phyloP scores from a whole-genome alignment of 2,888 invertebrate species.

The Polydrusus cervinus region DNA sequence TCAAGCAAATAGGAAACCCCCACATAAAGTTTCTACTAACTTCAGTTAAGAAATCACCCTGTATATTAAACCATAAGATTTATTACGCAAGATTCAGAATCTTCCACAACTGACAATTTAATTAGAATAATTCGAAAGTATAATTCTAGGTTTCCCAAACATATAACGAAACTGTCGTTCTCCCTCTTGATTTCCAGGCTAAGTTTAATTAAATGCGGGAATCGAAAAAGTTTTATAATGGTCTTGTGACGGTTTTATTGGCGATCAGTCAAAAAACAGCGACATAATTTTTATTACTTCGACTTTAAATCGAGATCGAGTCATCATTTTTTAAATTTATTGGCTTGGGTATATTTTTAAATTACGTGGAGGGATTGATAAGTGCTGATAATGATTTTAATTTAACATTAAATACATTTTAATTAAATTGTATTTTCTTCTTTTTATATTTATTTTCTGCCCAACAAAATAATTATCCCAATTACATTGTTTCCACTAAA shows the following conservation, averaged over 20 bases:
- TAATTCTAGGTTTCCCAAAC: constrained; percentile 14
- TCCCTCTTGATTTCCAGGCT: constrained; percentile 14
- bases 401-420: too few species aligned
- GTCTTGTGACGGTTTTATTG: constrained; percentile 22
- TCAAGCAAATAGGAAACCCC: too few species aligned
- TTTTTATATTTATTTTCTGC: too few species aligned
- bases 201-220: constrained; percentile 26
- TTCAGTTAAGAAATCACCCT: background rate
- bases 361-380: background rate
- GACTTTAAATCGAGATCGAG: constrained; percentile 8
- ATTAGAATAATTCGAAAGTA: constrained; percentile 29
- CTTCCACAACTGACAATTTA: constrained; percentile 20
- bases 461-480: background rate
- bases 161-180: constrained; percentile 21
- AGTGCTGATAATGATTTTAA: too few species aligned
- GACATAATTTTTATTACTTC: constrained; percentile 21
- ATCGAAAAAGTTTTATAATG: constrained; percentile 23
- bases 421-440: too few species aligned
- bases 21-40: too few species aligned
- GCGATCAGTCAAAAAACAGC: constrained; percentile 25
- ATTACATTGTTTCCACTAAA: background rate
- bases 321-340: constrained; percentile 19
- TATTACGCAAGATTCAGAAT: constrained; percentile 12
- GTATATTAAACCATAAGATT: background rate
- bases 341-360: background rate